Base-by-base conservation (phyloP, 2,797 vertebrate species). In the Holocentrus rufus region DNA sequence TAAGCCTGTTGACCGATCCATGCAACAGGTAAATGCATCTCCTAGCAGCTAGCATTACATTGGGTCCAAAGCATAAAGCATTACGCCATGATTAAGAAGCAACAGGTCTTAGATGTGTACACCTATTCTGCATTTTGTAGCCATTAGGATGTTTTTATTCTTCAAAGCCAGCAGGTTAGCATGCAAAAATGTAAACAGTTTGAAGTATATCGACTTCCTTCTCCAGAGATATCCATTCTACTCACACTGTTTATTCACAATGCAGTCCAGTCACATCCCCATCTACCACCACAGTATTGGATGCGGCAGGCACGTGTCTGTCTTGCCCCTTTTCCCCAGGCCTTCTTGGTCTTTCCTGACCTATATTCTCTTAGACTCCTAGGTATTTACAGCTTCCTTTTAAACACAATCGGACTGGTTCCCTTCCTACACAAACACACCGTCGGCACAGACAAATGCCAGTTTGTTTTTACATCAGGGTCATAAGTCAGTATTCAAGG, bases 301-400 rank as follows among this genome's bases (percentile, higher is more conserved):
- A 30, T 30, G 62, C 22, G 23, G 64, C 55, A 64, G 56, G 72
- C 81, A 80, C 47, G 59, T 77, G 77, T 65, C 72, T 61, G 47
- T 64, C 34, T 74, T 2, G 3, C 18, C 56, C 73, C 55, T 63
- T 70, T 67, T 77, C 59, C 27, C 3, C 6, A 42, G 42, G 56
- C n/a, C 27, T 59, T 39, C 0, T 11, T 57, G 47, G 67, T 59
- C 39, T 69, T 74, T 84, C 66, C 74, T 87, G 80, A 89, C 75
- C 77, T 77, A 85, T 74, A 88, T 86, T 87, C 64, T 75, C 59
- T 42, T 17, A 60, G 23, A 34, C 68, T 49, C 34, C 61, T 14
- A 53, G 58, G 59, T 72, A 75, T 86, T 88, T 82, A 77, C 68
- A 59, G 65, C 79, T 88, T 88, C 56, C 65, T 74, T 66, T 68